A percentile compares a stretch with the other conserved stretches of the same genome.
Evolutionary conservation across 2,797 vertebrate species (phyloP).

Genomic region (Pempheris klunzingeri): DNA sequence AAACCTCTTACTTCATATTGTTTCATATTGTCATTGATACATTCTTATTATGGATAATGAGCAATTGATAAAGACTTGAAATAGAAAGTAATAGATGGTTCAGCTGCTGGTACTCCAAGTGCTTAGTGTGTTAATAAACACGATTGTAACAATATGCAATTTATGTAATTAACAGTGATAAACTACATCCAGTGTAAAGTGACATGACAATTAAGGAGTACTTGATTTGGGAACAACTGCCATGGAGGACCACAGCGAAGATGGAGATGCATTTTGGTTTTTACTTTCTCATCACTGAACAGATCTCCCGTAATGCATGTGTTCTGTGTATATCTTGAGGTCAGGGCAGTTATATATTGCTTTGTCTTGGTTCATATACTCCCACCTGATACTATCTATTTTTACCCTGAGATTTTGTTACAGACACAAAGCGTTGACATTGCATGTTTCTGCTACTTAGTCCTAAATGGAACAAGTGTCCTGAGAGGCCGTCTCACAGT

Average conservation of each 20-base stretch:
- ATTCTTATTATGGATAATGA: background rate
- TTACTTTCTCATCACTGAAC: conserved; percentile 1
- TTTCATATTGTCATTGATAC: no score
- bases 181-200: background rate
- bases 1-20: background rate
- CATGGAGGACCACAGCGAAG: background rate
- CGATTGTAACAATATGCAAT: no score
- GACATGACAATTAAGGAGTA: background rate
- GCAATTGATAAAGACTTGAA: background rate
- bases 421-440: conserved; percentile 28
- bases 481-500: conserved; percentile 23
- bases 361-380: conserved; percentile 15
- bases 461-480: conserved; percentile 47
- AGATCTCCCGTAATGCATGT: conserved; percentile 3
- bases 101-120: no score
- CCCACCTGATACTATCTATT: conserved; percentile 36
- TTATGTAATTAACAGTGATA: background rate
- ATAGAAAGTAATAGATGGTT: no score
- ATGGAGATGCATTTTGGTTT: background rate
- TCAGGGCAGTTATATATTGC: conserved; percentile 15
- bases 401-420: conserved; percentile 43
- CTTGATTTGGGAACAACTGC: background rate
- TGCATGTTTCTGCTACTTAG: conserved; percentile 37
- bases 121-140: background rate
- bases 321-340: background rate